Conservation (phyloP, 2,797 vertebrate genomes). For the Phylloscopus collybita region DNA sequence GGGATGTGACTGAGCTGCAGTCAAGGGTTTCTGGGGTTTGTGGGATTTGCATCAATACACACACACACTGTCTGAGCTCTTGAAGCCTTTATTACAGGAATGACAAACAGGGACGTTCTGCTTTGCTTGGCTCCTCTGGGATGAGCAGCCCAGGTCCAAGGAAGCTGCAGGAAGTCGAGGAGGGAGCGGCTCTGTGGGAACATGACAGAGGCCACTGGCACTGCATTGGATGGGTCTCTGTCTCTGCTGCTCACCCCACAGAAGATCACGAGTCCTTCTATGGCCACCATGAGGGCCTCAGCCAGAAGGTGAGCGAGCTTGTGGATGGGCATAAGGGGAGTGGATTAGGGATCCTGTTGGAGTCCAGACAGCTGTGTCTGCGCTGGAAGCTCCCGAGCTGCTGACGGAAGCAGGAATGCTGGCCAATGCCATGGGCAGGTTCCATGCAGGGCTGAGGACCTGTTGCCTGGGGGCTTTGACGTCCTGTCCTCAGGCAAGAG, state of each 20-base stretch:
- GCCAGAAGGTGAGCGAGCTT: background rate
- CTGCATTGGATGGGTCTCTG: rapidly evolving
- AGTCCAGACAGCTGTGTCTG: background rate
- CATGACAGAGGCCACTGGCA: rapidly evolving
- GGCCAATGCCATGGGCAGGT: background rate
- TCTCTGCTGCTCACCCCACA: background rate
- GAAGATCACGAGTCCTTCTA: background rate
- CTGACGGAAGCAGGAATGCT: background rate
- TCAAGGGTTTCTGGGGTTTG: background rate
- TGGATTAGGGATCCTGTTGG: background rate
- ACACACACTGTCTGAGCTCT: background rate
- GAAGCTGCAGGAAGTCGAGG: background rate
- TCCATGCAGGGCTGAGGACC: background rate
- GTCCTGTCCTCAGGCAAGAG: rapidly evolving
- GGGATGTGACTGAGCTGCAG: background rate
- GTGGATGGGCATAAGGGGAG: background rate
- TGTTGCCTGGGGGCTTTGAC: background rate
- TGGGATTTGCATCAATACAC: background rate
- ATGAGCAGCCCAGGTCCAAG: background rate
- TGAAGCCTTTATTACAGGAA: slow-evolving; percentile 17
- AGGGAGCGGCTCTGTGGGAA: background rate
- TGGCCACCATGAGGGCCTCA: background rate
- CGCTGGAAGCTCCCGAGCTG: background rate
- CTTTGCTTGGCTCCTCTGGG: background rate
- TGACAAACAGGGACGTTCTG: background rate